These are phyloP conservation scores for Athetis lepigone DNA, from an alignment of 2,888 invertebrate genomes.

Conservation along the genomic window DNA sequence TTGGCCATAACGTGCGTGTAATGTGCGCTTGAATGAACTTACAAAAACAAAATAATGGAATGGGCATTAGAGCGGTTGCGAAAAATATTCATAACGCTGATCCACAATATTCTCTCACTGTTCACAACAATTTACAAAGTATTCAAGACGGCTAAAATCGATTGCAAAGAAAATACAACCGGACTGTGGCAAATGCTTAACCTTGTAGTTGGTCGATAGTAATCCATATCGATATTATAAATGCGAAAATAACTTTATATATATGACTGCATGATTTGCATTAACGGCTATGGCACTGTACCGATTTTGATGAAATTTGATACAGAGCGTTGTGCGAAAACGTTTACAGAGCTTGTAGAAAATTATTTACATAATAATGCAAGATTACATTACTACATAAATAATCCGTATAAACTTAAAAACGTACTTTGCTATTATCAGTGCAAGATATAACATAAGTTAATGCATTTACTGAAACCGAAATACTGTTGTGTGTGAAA, in stretches of 20 bases:
- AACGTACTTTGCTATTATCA: not conserved
- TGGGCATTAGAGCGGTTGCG: not conserved
- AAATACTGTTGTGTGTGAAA: not conserved
- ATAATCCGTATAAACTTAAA: not conserved
- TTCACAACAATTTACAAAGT: constrained; percentile 4
- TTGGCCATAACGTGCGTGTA: constrained; percentile 22
- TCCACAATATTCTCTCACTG: not conserved
- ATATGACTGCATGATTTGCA: too few relatives aligned
- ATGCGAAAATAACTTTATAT: too few relatives aligned
- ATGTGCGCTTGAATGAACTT: constrained; percentile 2
- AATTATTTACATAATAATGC: too few relatives aligned
- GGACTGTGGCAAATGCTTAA: constrained; percentile 12
- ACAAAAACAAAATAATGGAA: constrained; percentile 3
- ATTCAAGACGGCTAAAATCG: constrained; percentile 25
- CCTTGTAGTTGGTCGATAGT: constrained; percentile 46
- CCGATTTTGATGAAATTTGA: too few relatives aligned
- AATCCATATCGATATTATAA: too few relatives aligned
- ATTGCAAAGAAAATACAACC: constrained; percentile 24
- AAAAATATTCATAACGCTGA: not conserved
- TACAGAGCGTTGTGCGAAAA: too few relatives aligned
- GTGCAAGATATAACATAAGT: not conserved
- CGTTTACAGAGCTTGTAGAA: too few relatives aligned
- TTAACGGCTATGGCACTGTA: too few relatives aligned
- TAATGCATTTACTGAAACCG: not conserved
- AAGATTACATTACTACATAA: not conserved